Evolutionary conservation across 1,140 invertebrate species (phyloP), one percentile per base, ranked within the genome.

Genomic region (Drosophila sproati): DNA sequence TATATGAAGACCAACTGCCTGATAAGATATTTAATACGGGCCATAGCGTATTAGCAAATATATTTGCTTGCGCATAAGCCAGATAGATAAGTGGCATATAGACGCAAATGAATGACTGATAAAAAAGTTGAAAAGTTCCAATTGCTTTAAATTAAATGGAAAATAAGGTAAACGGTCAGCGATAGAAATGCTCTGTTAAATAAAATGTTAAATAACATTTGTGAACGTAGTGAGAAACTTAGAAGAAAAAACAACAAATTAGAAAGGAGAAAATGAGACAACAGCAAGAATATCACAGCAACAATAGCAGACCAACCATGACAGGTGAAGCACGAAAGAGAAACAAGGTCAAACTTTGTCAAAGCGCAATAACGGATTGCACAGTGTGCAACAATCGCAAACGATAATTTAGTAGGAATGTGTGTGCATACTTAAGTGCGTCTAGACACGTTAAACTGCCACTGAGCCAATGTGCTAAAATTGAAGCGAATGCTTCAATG

Each of bases 301-400:
- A 72, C 47, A 60, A 70, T 28, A 43, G 54, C 4, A 37, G n/a
- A 50, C 51, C 2, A n/a, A 4, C 28, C 4, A 35, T 29, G 31
- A 67, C 73, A 71, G 61, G 35, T 71, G 48, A 68, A 88, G 80
- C 78, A 75, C 68, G 47, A 79, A 62, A 51, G 41, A 37, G 71
- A 88, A 88, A 88, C 85, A 88, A 89, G 85, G 83, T 88, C 83
- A 88, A 63, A 70, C 39, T 10, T 68, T 63, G 77, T 48, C 73
- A 87, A 79, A 78, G 77, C 72, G 52, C 80, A 82, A 20, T 20
- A 20, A 55, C 61, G 66, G 34, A 45, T 56, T 56, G 50, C 56
- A 72, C 61, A 72, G 32, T 54, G 41, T 62, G 61, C 69, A 71
- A 52, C n/a, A 69, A 43, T 56, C 48, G 39, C 8, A 76, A 70